Evolutionary conservation across 1,140 invertebrate species (phyloP).

Genomic region (Drosophila gunungcola): DNA sequence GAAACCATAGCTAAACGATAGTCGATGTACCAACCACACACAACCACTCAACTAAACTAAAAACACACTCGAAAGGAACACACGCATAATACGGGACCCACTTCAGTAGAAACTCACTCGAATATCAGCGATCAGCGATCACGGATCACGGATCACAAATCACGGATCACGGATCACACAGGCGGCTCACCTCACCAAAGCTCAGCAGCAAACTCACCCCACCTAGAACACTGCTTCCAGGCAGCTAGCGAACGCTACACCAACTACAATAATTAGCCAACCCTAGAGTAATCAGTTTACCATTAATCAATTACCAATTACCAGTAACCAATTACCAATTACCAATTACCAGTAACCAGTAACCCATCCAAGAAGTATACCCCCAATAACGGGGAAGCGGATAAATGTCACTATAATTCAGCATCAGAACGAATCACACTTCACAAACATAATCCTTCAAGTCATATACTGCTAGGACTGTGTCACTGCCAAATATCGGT

Average conservation of each 20-base stretch:
- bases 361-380: slow-evolving; percentile 15
- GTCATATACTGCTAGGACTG: slow-evolving; percentile 7
- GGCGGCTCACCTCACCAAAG: slow-evolving; percentile 57
- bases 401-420: slow-evolving; percentile 18
- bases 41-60: slow-evolving; percentile 1
- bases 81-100: slow-evolving; percentile 44
- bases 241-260: slow-evolving; percentile 73
- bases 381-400: slow-evolving; percentile 2
- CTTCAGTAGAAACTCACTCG: slow-evolving; percentile 44
- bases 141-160: slow-evolving; percentile 7
- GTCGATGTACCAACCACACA: slow-evolving; percentile 33
- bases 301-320: slow-evolving; percentile 7
- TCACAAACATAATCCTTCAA: neutral
- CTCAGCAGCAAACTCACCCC: slow-evolving; percentile 77
- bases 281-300: slow-evolving; percentile 41
- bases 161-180: slow-evolving; percentile 13
- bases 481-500: slow-evolving; percentile 22
- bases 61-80: slow-evolving; percentile 8
- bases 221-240: slow-evolving; percentile 79
- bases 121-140: slow-evolving; percentile 3
- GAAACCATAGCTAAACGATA: slow-evolving; percentile 42
- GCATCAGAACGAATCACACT: slow-evolving; percentile 3
- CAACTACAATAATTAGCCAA: slow-evolving; percentile 70
- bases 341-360: neutral
- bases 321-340: slow-evolving; percentile 7